A percentile compares a stretch with the other conserved stretches of the same genome.
Conservation (phyloP, 2,113 vertebrate species). For the Mirounga angustirostris region DNA sequence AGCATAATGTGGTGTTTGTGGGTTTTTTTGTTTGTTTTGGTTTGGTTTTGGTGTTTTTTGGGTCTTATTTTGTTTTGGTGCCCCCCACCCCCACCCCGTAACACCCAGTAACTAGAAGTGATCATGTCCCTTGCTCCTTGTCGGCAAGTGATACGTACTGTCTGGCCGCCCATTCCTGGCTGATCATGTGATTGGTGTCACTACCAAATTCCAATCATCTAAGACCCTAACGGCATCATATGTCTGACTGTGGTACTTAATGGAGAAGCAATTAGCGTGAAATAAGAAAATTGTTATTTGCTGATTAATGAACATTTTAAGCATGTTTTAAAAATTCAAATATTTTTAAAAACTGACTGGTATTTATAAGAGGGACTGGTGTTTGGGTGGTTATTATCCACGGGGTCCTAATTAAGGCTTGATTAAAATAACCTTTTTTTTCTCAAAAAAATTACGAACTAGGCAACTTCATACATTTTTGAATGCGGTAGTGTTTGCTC, state of each 20-base stretch:
- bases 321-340: slow-evolving; percentile 84
- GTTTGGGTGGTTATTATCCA: slow-evolving; percentile 87
- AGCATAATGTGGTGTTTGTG: slow-evolving; percentile 59
- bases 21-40: slow-evolving; percentile 8
- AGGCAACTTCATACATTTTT: slow-evolving; percentile 82
- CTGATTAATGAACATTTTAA: slow-evolving; percentile 91
- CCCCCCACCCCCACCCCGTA: background rate
- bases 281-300: slow-evolving; percentile 90
- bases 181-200: slow-evolving; percentile 71
- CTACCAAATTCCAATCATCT: slow-evolving; percentile 81
- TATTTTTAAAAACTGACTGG: slow-evolving; percentile 85
- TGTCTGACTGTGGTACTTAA: slow-evolving; percentile 86
- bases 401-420: slow-evolving; percentile 88
- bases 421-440: slow-evolving; percentile 87
- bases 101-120: slow-evolving; percentile 72
- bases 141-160: slow-evolving; percentile 66
- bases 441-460: slow-evolving; percentile 78
- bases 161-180: slow-evolving; percentile 63
- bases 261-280: slow-evolving; percentile 87
- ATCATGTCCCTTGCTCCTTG: slow-evolving; percentile 60
- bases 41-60: background rate
- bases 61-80: slow-evolving; percentile 6
- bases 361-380: slow-evolving; percentile 85
- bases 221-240: slow-evolving; percentile 74
- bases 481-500: slow-evolving; percentile 68